Evolutionary conservation across 2,888 invertebrate genomes (phyloP), one percentile per base, ranked within the genome.

Genomic region (Formica aserva): DNA sequence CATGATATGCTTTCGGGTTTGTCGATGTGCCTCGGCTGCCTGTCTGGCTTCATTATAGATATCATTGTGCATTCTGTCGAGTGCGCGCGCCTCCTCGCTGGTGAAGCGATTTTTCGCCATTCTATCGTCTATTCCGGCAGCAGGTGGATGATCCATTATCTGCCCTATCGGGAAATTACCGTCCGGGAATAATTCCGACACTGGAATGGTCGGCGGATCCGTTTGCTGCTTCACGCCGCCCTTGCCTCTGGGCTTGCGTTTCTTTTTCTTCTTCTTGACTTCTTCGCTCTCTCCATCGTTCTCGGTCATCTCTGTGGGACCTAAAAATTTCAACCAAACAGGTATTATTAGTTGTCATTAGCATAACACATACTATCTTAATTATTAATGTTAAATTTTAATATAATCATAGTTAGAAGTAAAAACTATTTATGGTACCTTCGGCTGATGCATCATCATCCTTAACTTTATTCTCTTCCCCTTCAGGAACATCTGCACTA

Each of bases 21-120:
- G 95, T 95, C 99, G 97, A 95, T 99, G 99, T 65, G 99, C 99
- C 94, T 99, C 99, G 13, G 99, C 99, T 29, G 99, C 99, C 91
- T 98, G 97, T 84, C 99, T 96, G 77, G 99, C 97, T 95, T 99
- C 99, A 92, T 98, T 98, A 94, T 99, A 99, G 92, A 98, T 97
- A 92, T 99, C 99, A 91, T 97, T 97, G 90, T 99, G 98, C 95
- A 98, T 97, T 91, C 97, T 96, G 94, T 99, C 99, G 38, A 99
- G 95, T 4, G 98, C 98, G 89, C 97, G 96, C 92, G 99, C 99
- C 93, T 98, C 98, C 93, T 98, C 98, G 88, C 97, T 97, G 0
- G 97, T 96, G 92, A 98, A 97, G 62, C 99, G 96, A 92, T 98
- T 97, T 92, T 97, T 98, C 3, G 99, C 98, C 77, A 97, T 98